Percentiles rank a stretch among this genome's conserved stretches.
These are phyloP conservation scores for Loxodonta africana DNA, from an alignment of 2,113 vertebrate species.

Conservation along the genomic window DNA sequence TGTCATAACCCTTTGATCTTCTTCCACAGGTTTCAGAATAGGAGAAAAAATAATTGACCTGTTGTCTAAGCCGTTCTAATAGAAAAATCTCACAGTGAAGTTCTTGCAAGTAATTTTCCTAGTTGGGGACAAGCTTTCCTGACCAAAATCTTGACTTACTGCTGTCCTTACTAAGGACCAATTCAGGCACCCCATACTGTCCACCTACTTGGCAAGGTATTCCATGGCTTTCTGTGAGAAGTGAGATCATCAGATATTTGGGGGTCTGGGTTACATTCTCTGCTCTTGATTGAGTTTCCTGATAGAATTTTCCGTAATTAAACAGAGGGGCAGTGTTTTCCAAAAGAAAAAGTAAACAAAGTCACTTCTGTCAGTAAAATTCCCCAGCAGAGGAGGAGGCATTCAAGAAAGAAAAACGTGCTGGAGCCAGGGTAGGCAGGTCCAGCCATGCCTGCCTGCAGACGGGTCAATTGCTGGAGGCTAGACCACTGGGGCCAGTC, in stretches of 20 bases:
- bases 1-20: slow-evolving; percentile 64
- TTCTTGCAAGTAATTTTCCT: slow-evolving; percentile 34
- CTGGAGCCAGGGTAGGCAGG: background rate
- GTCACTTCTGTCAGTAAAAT: background rate
- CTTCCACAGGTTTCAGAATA: slow-evolving; percentile 48
- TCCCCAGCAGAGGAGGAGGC: background rate
- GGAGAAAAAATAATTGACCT: slow-evolving; percentile 74
- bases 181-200: background rate
- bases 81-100: slow-evolving; percentile 49
- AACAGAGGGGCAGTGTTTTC: background rate
- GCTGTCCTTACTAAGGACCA: background rate
- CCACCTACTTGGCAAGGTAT: background rate
- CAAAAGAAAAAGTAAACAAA: background rate
- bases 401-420: background rate
- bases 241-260: background rate
- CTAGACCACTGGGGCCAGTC: no score
- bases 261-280: background rate
- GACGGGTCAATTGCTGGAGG: fast-evolving
- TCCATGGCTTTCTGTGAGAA: background rate
- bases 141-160: slow-evolving; percentile 35
- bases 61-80: slow-evolving; percentile 60
- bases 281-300: background rate
- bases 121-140: background rate
- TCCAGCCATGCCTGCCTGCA: background rate
- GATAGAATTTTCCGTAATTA: background rate